Evolutionary conservation across 2,797 vertebrate species (phyloP).

Genomic region (Paramormyrops hopkinsi): DNA sequence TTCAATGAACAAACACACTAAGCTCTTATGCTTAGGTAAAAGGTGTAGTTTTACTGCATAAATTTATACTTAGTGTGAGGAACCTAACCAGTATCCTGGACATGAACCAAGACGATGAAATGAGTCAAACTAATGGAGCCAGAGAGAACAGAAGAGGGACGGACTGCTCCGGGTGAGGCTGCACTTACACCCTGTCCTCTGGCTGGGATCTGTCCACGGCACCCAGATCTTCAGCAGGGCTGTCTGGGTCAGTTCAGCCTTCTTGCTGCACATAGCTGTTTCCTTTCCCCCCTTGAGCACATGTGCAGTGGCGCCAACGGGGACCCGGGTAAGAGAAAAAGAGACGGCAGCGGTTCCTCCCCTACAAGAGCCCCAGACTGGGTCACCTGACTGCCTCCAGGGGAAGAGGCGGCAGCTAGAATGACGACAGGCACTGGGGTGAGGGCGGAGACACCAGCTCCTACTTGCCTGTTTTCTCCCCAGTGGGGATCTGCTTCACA

Average conservation of each 20-base stretch:
- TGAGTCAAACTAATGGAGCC: background rate
- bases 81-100: background rate
- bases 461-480: background rate
- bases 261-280: constrained; percentile 54
- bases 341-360: constrained; percentile 16
- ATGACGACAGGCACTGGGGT: background rate
- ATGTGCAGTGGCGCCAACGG: background rate
- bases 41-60: background rate
- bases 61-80: background rate
- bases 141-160: constrained; percentile 17
- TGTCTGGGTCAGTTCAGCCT: constrained; percentile 65
- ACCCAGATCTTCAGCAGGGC: constrained; percentile 80
- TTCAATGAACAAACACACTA: background rate
- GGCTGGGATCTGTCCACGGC: constrained; percentile 62
- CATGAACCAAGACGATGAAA: background rate
- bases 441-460: constrained; percentile 3
- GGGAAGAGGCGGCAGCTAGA: background rate
- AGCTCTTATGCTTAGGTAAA: background rate
- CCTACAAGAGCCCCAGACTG: background rate
- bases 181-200: constrained; percentile 76
- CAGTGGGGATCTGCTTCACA: constrained; percentile 3
- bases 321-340: background rate
- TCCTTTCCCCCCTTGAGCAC: background rate
- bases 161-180: constrained; percentile 17
- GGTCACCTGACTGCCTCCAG: constrained; percentile 22